phyloP scores from a whole-genome alignment of 2,888 invertebrate genomes.

The Allolobophora icterica region DNA sequence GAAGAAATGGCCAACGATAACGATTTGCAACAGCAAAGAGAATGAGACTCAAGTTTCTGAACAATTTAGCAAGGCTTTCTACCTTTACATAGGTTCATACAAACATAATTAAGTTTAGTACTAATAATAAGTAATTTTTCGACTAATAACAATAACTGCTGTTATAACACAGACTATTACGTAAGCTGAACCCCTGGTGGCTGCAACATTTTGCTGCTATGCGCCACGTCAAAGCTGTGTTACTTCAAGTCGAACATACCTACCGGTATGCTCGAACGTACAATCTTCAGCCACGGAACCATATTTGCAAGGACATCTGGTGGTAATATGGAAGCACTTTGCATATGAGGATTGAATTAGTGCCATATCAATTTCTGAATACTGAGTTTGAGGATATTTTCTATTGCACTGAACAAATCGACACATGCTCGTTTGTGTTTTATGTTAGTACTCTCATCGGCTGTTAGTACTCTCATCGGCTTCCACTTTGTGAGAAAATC shows the following conservation, averaged over 20 bases:
- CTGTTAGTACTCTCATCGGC: neutral
- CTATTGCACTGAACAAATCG: neutral
- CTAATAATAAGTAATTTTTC: slow-evolving; percentile 25
- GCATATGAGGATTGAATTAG: neutral
- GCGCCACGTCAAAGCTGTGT: neutral
- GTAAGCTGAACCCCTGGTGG: neutral
- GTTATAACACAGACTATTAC: neutral
- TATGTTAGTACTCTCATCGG: neutral
- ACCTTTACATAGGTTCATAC: slow-evolving; percentile 12
- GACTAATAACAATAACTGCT: slow-evolving; percentile 20
- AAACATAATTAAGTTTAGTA: slow-evolving; percentile 6
- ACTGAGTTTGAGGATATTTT: neutral
- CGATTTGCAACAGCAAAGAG: slow-evolving; percentile 18
- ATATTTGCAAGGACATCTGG: neutral
- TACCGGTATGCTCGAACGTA: neutral
- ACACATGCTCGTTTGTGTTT: neutral
- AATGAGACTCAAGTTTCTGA: neutral
- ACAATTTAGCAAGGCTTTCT: slow-evolving; percentile 22
- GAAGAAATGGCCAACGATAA: slow-evolving; percentile 27
- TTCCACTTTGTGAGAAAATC: neutral
- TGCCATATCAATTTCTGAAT: neutral
- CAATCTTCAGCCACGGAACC: too few relatives aligned
- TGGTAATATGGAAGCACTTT: neutral
- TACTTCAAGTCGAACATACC: neutral
- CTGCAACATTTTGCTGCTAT: neutral